Base-by-base conservation (phyloP, 2,888 invertebrate species). In the Cylindroiulus punctatus region DNA sequence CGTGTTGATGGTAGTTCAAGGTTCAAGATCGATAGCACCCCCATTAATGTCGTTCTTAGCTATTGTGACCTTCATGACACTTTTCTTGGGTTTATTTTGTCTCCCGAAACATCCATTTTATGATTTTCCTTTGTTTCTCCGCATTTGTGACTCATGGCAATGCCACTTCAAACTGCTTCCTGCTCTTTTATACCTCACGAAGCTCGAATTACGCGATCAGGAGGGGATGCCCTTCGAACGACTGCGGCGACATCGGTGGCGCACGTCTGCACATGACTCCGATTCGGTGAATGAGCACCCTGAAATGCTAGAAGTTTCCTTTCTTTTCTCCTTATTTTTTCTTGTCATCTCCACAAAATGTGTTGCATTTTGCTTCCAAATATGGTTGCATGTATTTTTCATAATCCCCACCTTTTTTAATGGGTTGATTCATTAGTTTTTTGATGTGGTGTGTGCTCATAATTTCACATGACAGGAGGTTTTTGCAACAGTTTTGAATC, bases 91-190 rank as follows among this genome's bases (percentile, higher is more conserved):
- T 82, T 57, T 87, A 65, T 83, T 87, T 85, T 85, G 85, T 81
- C 86, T 84, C 87, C 81, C 86, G 83, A 82, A 81, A 86, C 84
- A 86, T 87, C 42, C 32, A 76, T 26, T 84, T 76, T 85, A 10
- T 86, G 89, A 88, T 81, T 84, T 47, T 65, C 65, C 26, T 22
- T 26, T 65, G 65, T 65, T n/a, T 65, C 22, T 65, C 65, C 8
- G 65, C 65, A 65, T 65, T 65, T 65, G 65, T 12, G 65, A 65
- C 26, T 65, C 65, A 65, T 65, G 65, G 65, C 65, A 65, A 10
- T 65, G 22, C 65, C 2, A 26, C 65, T 65, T 65, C 65, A 65
- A 10, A 26, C 65, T 26, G 65, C 65, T 81, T 47, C 84, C 82
- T 52, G 44, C 57, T 26, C 86, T 85, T 47, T 82, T 86, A 82